phyloP scores from a whole-genome alignment of 2,797 vertebrate genomes.

The Darevskia mixta region DNA sequence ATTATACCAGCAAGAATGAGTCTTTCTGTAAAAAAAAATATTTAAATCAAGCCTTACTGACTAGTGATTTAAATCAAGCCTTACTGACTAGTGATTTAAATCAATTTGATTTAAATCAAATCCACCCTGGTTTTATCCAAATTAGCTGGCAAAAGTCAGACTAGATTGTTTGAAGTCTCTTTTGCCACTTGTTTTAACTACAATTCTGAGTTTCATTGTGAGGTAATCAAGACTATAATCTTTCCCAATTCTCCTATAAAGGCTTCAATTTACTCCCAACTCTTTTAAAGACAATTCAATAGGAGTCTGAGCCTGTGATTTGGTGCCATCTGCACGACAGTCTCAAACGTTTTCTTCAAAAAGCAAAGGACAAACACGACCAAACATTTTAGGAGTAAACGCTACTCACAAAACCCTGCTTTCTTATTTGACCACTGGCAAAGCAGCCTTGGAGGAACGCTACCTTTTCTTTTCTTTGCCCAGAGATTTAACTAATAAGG shows the following conservation, averaged over 20 bases:
- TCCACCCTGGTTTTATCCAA: slow-evolving; percentile 9
- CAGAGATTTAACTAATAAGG: slow-evolving; percentile 55
- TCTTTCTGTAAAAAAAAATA: too few relatives aligned
- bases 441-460: slow-evolving; percentile 20
- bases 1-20: too few relatives aligned
- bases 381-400: neutral
- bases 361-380: neutral
- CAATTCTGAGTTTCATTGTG: neutral
- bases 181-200: neutral
- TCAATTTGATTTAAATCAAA: too few relatives aligned
- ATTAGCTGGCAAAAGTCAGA: neutral
- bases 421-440: slow-evolving; percentile 17
- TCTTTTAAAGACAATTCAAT: neutral
- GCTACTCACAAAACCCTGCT: slow-evolving; percentile 3
- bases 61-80: too few relatives aligned
- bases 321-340: neutral
- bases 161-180: neutral
- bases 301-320: neutral
- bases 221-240: neutral
- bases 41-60: too few relatives aligned
- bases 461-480: slow-evolving; percentile 33
- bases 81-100: too few relatives aligned
- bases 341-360: neutral
- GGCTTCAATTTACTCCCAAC: neutral
- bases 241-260: neutral